A percentile compares a stretch with the other conserved stretches of the same genome.
phyloP scores from a whole-genome alignment of 2,113 vertebrate genomes.

The Eudyptes chrysolophus region DNA sequence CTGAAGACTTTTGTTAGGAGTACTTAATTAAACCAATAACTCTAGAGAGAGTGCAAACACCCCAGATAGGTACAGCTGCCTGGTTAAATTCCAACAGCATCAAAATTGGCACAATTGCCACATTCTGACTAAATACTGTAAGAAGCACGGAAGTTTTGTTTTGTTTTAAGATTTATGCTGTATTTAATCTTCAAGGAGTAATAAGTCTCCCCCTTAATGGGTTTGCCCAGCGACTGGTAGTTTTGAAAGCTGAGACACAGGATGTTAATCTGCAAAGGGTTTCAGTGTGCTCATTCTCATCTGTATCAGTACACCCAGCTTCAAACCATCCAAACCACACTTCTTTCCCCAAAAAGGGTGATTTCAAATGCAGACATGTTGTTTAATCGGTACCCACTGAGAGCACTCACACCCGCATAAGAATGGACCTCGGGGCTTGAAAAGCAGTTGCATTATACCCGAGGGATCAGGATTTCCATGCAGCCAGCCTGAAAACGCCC shows the following conservation, averaged over 20 bases:
- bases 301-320: not conserved
- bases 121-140: not conserved
- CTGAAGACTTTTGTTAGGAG: not conserved
- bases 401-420: not conserved
- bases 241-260: not conserved
- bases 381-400: not conserved
- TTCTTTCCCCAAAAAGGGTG: not conserved
- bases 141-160: not conserved
- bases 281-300: not conserved
- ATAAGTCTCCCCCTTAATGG: not conserved
- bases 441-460: not conserved
- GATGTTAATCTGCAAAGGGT: not conserved
- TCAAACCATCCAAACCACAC: not conserved
- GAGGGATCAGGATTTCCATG: not conserved
- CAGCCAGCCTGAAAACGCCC: not conserved
- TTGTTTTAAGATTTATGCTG: not conserved
- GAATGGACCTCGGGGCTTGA: not conserved
- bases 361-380: not conserved
- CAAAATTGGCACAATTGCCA: not conserved
- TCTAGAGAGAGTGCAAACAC: not conserved
- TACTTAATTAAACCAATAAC: not conserved
- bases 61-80: not conserved
- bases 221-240: not conserved
- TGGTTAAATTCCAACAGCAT: not conserved
- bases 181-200: not conserved